These are phyloP conservation scores for Alcedo quadribrachys DNA, from an alignment of 2,797 vertebrate species.

Conservation along the genomic window DNA sequence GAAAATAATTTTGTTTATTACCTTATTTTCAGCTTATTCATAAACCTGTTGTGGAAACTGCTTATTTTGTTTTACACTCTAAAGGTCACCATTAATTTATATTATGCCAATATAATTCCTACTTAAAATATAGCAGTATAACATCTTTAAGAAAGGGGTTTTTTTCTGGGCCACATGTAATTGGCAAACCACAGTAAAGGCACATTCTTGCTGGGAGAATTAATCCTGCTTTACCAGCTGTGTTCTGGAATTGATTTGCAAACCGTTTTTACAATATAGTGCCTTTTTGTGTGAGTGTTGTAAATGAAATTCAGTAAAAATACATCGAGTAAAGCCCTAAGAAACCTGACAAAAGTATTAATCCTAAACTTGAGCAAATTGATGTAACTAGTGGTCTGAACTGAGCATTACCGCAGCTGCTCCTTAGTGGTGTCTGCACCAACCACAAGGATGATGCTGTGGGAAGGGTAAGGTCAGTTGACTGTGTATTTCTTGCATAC, in stretches of 20 bases:
- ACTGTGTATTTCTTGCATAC: neutral
- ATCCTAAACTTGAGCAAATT: neutral
- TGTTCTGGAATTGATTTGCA: neutral
- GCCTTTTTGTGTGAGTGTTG: neutral
- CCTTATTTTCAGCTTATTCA: neutral
- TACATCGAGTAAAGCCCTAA: neutral
- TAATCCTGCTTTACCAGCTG: neutral
- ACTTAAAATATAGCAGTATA: slow-evolving; percentile 26
- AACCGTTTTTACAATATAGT: neutral
- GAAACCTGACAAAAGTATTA: neutral
- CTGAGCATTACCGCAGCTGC: neutral
- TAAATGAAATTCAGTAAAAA: neutral
- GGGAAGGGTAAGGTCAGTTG: neutral
- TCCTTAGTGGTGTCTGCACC: neutral
- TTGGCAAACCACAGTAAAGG: neutral
- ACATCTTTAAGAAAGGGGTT: neutral
- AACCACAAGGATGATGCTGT: neutral
- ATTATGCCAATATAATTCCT: slow-evolving; percentile 5
- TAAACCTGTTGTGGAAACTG: neutral
- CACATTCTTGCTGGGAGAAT: neutral
- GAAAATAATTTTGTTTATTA: neutral
- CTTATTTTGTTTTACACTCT: slow-evolving; percentile 35
- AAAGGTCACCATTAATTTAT: neutral
- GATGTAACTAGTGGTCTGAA: neutral
- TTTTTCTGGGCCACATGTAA: neutral